Evolutionary conservation across 2,888 invertebrate species (phyloP).

Genomic region (Hemithea aestivaria): DNA sequence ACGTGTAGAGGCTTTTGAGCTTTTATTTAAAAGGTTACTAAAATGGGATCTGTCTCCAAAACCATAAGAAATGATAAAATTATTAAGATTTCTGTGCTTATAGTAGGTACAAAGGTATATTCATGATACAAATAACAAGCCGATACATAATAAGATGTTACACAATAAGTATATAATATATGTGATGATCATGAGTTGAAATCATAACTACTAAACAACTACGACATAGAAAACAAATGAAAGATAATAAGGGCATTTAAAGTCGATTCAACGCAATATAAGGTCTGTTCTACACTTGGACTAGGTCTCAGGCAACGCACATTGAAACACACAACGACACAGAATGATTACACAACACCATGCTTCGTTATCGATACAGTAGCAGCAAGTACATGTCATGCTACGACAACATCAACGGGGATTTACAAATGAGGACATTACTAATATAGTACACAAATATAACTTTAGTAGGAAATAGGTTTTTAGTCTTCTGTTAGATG

Average conservation of each 20-base stretch:
- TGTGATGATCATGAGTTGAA: slow-evolving; percentile 18
- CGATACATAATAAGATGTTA: slow-evolving; percentile 12
- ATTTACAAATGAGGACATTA: no score
- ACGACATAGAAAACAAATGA: slow-evolving; percentile 14
- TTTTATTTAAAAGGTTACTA: no score
- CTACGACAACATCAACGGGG: slow-evolving; percentile 8
- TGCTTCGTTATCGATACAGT: slow-evolving; percentile 31
- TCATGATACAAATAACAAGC: no score
- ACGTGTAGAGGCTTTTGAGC: no score
- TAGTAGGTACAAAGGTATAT: no score
- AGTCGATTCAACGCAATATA: slow-evolving; percentile 25
- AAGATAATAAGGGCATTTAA: slow-evolving; percentile 15
- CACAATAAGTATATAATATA: slow-evolving; percentile 4
- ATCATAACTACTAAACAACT: slow-evolving; percentile 15
- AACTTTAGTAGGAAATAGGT: no score
- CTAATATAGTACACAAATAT: slow-evolving; percentile 3
- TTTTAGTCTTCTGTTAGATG: no score
- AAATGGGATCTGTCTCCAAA: no score
- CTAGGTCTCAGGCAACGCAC: slow-evolving; percentile 69
- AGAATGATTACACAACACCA: slow-evolving; percentile 34
- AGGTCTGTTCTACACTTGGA: slow-evolving; percentile 70
- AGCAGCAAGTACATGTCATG: slow-evolving; percentile 17
- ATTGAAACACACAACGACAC: slow-evolving; percentile 43
- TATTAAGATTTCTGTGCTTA: no score
- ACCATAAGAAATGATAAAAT: no score